Evolutionary conservation across 2,797 vertebrate genomes (phyloP), one percentile per base, ranked within the genome.

Genomic region (Spheniscus humboldti): DNA sequence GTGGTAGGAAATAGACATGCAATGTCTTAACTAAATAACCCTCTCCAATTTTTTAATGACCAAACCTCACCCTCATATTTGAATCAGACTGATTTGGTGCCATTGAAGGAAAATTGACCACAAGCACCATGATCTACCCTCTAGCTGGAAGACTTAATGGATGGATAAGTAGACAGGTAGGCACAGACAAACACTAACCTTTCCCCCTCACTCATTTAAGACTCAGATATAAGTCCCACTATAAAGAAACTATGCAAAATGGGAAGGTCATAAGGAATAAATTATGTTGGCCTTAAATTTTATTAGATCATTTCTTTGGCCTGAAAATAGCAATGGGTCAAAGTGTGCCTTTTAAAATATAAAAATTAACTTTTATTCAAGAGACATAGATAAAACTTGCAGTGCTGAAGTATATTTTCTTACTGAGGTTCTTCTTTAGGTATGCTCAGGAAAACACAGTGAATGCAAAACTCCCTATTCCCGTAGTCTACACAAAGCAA

Each of bases 291-390:
- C 27, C 45, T 93, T 89, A 91, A 64, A 88, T 94, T 93, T 92
- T 87, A 92, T 95, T 90, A 94, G 84, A 92, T 77, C 60, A 74
- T 89, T 96, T 93, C 23, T 91, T 88, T 89, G 77, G 56, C 45
- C 84, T 90, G 86, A 95, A 91, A 97, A 94, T 83, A 94, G 10
- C 45, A 87, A 62, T 27, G 39, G 64, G 90, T 91, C 81, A 87
- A 83, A 94, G 8, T 27, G 31, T 59, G 30, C 35, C 57, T 83
- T 95, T 89, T 92, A 82, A 87, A 91, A 83, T n/a, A 83, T 13
- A 74, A 90, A 93, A 79, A 88, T 52, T 7, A 62, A n/a, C 25
- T 76, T 92, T 76, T 62, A 67, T 81, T 89, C 41, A 79, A 60
- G 71, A 76, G 37, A 50, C 11, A 43, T 33, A 86, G 53, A 12